Evolutionary conservation across 2,113 vertebrate genomes (phyloP).

Genomic region (Sylvicapra grimmia): DNA sequence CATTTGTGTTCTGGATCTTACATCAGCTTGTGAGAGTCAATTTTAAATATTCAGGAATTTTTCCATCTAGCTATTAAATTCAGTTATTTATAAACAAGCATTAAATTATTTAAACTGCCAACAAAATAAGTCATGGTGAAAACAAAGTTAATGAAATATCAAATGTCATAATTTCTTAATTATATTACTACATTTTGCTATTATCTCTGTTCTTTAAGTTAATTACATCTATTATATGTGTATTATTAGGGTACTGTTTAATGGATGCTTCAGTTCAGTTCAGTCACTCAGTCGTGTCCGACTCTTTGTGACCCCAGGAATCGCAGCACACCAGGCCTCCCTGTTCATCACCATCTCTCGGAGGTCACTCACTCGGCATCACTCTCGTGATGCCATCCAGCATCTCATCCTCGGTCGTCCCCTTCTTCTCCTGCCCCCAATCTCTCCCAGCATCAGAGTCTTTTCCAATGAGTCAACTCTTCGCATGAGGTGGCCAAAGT

Average conservation of each 20-base stretch:
- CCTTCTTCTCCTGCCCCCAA: too few species aligned
- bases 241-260: neutral
- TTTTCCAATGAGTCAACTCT: too few species aligned
- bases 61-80: neutral
- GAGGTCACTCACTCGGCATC: too few species aligned
- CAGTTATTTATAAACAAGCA: neutral
- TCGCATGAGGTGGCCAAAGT: too few species aligned
- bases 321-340: too few species aligned
- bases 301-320: too few species aligned
- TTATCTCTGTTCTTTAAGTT: neutral
- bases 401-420: too few species aligned
- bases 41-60: neutral
- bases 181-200: neutral
- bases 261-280: too few species aligned
- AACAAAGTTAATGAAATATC: neutral
- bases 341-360: too few species aligned
- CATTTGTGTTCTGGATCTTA: neutral
- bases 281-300: too few species aligned
- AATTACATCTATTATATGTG: neutral
- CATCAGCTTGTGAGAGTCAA: neutral
- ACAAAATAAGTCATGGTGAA: neutral
- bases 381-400: too few species aligned
- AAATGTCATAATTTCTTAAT: neutral
- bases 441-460: too few species aligned
- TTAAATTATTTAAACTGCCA: neutral